Percentiles rank a stretch among this genome's conserved stretches.
Conservation (phyloP, 2,888 invertebrate species). For the Melipona bicolor region DNA sequence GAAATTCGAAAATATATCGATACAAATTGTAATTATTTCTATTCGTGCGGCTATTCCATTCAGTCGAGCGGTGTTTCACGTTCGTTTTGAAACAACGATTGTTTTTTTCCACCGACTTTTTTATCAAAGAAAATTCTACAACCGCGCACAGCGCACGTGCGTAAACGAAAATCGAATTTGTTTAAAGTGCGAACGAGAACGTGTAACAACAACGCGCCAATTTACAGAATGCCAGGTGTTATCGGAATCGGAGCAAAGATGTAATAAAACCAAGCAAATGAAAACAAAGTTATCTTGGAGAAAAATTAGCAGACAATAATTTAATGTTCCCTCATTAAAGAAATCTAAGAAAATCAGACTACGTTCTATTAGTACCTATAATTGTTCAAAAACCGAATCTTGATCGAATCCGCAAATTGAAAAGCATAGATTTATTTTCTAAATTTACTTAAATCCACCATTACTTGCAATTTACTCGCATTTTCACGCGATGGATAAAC, state of each 20-base stretch:
- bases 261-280: neutral
- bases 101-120: neutral
- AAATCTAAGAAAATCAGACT: too few relatives aligned
- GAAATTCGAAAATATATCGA: conserved; percentile 27
- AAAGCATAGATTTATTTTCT: too few relatives aligned
- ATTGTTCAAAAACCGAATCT: too few relatives aligned
- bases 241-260: neutral
- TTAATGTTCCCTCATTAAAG: too few relatives aligned
- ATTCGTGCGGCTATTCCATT: neutral
- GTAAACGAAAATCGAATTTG: neutral
- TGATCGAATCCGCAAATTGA: too few relatives aligned
- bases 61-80: neutral
- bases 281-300: too few relatives aligned
- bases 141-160: neutral
- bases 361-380: too few relatives aligned
- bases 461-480: too few relatives aligned
- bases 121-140: neutral
- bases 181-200: neutral
- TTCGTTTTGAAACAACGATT: neutral
- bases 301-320: too few relatives aligned
- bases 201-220: neutral
- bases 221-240: neutral
- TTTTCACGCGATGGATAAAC: too few relatives aligned
- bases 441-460: too few relatives aligned
- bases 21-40: conserved; percentile 53